Evolutionary conservation across 37 sponge, comb jelly and placozoan genomes (phyloP).

Genomic region (Crambe crambe): DNA sequence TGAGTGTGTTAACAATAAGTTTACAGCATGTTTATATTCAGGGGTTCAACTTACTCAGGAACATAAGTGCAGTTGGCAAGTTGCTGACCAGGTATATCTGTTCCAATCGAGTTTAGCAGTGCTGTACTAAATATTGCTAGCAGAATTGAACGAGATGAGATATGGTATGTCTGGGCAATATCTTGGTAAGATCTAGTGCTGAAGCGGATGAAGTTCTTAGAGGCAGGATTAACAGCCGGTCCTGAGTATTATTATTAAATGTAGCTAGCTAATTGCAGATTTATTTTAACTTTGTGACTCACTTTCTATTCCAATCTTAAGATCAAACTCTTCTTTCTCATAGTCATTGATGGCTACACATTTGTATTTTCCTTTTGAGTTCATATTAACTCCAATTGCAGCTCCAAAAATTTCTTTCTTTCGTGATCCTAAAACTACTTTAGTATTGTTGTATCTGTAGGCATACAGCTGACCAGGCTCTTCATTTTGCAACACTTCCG

Average conservation of each 20-base stretch:
- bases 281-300: background rate
- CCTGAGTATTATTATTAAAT: background rate
- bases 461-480: slow-evolving; percentile 32
- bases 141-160: background rate
- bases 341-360: slow-evolving; percentile 28
- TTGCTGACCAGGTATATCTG: background rate
- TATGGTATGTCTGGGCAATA: background rate
- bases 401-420: background rate
- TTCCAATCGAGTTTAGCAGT: background rate
- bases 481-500: slow-evolving; percentile 1
- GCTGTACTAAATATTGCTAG: slow-evolving; percentile 9
- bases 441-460: slow-evolving; percentile 19
- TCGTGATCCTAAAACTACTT: slow-evolving; percentile 7
- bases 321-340: background rate
- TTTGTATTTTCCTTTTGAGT: slow-evolving; percentile 4
- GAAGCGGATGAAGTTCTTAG: background rate
- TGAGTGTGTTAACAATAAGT: no score
- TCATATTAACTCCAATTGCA: slow-evolving; percentile 9
- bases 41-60: background rate
- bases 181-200: background rate
- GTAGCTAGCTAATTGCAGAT: no score
- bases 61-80: background rate
- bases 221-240: background rate
- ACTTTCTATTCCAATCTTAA: background rate
- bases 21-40: background rate